Base-by-base conservation (phyloP, 2,888 invertebrate species). In the Drosophila anomalata region DNA sequence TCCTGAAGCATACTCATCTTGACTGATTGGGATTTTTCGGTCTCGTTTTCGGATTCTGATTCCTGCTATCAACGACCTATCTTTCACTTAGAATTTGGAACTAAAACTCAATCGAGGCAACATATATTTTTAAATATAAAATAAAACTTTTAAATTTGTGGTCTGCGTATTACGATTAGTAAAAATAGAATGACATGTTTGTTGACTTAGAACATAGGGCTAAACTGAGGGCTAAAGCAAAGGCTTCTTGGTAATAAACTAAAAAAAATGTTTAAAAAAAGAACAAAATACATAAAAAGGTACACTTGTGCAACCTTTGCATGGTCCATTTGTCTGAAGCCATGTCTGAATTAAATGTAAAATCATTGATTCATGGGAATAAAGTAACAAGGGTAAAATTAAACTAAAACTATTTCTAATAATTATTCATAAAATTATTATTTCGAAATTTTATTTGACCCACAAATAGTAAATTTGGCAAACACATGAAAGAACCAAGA, bases 31-130 rank as follows among this genome's bases (percentile, higher is more conserved):
- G 9, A 29, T 9, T n/a, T 36, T 36, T 14, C 7, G 7, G 7
- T 14, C 6, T 36, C 2, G 36, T 5, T 36, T 36, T n/a, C 6
- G 5, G 12, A n/a, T n/a, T 36, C 6, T 5, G n/a, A n/a, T n/a
- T 2, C 36, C n/a, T 6, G n/a, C 36, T n/a, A 36, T n/a, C 4
- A 24, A 29, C 20, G 60, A 3, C 11, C n/a, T 17, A 12, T 29
- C 3, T 54, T 12, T 22, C 1, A 61, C 60, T 47, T 20, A 46
- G 61, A 61, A 61, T 61, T 61, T 61, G 2, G 29, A 26, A n/a
- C 22, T 6, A 29, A 20, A 31, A 55, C 4, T 4, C 12, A 44
- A 12, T 14, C 14, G 5, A 9, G 33, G 14, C 26, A 14, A 42
- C 36, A 36, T 36, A 36, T 42, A 11, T 17, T 42, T 42, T 41